These are phyloP conservation scores for Aurelia aurita DNA, from an alignment of 30 jellyfish, hydroid and myxozoan genomes.

Conservation along the genomic window DNA sequence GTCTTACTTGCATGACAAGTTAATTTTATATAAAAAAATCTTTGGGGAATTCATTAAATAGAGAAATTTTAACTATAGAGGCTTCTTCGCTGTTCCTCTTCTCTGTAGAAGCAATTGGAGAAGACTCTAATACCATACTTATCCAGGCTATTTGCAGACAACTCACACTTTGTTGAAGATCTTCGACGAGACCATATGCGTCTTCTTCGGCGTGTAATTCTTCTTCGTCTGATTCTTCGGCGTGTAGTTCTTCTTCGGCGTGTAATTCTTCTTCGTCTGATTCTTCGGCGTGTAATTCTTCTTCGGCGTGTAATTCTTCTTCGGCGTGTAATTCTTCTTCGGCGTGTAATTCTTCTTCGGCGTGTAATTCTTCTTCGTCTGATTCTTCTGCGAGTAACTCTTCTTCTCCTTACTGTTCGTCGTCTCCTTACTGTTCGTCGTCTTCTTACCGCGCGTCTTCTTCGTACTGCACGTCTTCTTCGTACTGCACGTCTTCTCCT, in stretches of 20 bases:
- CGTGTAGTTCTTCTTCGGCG: neutral
- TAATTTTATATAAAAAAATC: too few species aligned
- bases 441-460: slow-evolving; percentile 8
- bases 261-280: neutral
- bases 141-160: too few species aligned
- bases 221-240: neutral
- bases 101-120: too few species aligned
- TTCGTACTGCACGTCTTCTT: neutral
- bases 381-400: neutral
- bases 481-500: slow-evolving; percentile 17
- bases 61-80: too few species aligned
- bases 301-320: neutral
- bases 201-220: slow-evolving; percentile 19
- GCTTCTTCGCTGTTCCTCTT: too few species aligned
- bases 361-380: neutral
- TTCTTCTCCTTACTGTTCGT: neutral
- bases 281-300: neutral
- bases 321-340: neutral
- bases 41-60: too few species aligned
- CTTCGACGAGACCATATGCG: neutral
- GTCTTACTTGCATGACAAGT: too few species aligned
- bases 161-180: too few species aligned
- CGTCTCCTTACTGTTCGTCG: slow-evolving; percentile 8
- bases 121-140: too few species aligned
- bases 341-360: slow-evolving; percentile 4